Conservation (phyloP, 2,113 vertebrate species). For the Chionis minor region DNA sequence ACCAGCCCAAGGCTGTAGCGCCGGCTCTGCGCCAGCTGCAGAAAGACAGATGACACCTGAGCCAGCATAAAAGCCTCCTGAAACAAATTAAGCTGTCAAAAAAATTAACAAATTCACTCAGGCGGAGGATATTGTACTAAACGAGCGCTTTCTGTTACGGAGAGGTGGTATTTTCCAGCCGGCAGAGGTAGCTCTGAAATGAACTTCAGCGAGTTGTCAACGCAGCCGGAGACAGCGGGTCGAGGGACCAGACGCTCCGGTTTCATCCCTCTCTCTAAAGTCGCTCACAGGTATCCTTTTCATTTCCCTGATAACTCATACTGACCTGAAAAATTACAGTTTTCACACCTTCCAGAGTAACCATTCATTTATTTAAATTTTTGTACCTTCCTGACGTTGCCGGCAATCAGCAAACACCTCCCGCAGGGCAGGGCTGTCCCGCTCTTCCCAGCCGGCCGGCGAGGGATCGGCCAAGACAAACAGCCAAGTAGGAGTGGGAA, state of each 20-base stretch:
- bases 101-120: neutral
- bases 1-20: neutral
- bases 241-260: neutral
- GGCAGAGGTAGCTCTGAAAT: neutral
- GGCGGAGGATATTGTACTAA: neutral
- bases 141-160: fast-evolving
- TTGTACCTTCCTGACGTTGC: neutral
- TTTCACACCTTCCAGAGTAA: neutral
- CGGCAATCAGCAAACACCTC: neutral
- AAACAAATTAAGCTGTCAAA: neutral
- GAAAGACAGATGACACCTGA: neutral
- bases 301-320: neutral
- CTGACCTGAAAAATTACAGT: neutral
- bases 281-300: neutral
- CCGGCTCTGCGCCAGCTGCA: neutral
- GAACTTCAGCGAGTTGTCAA: neutral
- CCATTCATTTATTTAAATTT: fast-evolving
- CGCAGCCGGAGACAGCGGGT: fast-evolving
- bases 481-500: neutral
- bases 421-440: neutral
- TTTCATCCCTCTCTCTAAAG: neutral
- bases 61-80: neutral
- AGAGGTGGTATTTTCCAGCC: neutral
- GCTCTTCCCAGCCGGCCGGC: fast-evolving
- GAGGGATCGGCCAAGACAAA: neutral